These are phyloP conservation scores for Saguinus midas DNA, from an alignment of 2,113 vertebrate genomes.

Conservation along the genomic window DNA sequence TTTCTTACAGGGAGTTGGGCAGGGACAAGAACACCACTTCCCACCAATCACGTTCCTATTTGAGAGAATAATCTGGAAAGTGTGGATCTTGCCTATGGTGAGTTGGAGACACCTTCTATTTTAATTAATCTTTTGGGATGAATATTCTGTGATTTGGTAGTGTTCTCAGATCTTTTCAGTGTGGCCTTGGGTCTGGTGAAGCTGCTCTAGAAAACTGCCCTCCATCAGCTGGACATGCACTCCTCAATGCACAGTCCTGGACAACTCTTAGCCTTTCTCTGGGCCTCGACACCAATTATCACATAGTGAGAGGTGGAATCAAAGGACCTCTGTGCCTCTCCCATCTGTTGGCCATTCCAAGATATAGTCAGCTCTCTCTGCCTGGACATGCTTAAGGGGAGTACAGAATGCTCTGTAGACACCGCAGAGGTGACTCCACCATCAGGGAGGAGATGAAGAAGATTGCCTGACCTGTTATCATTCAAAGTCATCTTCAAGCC, in stretches of 20 bases:
- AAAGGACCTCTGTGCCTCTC: background rate
- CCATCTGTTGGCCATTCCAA: no score
- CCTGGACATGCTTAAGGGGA: background rate
- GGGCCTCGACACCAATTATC: background rate
- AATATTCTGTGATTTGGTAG: background rate
- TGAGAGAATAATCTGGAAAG: background rate
- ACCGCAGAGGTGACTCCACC: background rate
- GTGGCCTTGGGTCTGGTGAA: background rate
- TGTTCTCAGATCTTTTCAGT: background rate
- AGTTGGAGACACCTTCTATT: background rate
- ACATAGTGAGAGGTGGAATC: accelerated
- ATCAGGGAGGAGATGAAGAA: background rate
- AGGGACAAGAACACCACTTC: background rate
- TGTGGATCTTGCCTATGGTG: background rate
- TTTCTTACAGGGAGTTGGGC: background rate
- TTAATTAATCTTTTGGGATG: background rate
- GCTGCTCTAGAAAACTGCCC: background rate
- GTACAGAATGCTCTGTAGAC: background rate
- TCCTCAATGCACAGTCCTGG: no score
- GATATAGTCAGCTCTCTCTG: background rate
- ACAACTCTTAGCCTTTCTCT: background rate
- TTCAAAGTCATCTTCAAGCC: slow-evolving; percentile 4
- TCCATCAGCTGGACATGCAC: accelerated
- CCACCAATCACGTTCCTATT: background rate
- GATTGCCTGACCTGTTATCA: background rate